Conservation (phyloP, 2,888 invertebrate genomes). For the Melipona beecheii region DNA sequence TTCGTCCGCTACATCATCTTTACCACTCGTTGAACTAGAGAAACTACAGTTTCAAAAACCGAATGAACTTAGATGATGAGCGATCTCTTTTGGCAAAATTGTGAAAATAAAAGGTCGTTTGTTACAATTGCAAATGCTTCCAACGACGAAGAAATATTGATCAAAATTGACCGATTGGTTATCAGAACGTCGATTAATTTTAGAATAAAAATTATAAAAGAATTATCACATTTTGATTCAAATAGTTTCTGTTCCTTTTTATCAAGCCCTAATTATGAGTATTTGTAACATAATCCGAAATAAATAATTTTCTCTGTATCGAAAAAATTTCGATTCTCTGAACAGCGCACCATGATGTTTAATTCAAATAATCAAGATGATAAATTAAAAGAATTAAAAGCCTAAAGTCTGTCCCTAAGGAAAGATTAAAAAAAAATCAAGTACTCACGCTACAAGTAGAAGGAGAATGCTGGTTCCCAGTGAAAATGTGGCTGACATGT, state of each 20-base stretch:
- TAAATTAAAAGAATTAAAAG: not conserved
- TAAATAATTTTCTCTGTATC: too few relatives aligned
- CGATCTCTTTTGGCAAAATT: not conserved
- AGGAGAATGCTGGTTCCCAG: not conserved
- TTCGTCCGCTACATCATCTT: not conserved
- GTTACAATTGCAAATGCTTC: not conserved
- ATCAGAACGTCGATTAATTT: not conserved
- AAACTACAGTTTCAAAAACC: slow-evolving; percentile 30
- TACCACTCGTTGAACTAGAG: slow-evolving; percentile 41
- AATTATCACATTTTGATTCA: not conserved
- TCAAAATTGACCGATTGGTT: not conserved
- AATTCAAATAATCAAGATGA: too few relatives aligned
- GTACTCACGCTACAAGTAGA: slow-evolving; percentile 29
- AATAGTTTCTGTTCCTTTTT: not conserved
- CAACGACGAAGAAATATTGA: not conserved
- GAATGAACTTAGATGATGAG: not conserved
- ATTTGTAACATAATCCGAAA: too few relatives aligned
- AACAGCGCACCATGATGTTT: too few relatives aligned
- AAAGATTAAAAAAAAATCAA: not conserved
- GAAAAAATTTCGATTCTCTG: too few relatives aligned
- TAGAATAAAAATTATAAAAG: not conserved
- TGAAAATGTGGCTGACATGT: slow-evolving; percentile 1
- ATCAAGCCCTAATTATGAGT: too few relatives aligned
- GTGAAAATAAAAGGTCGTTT: not conserved
- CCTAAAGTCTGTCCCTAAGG: not conserved